phyloP scores from a whole-genome alignment of 2,888 invertebrate genomes.

The Apamea crenata region DNA sequence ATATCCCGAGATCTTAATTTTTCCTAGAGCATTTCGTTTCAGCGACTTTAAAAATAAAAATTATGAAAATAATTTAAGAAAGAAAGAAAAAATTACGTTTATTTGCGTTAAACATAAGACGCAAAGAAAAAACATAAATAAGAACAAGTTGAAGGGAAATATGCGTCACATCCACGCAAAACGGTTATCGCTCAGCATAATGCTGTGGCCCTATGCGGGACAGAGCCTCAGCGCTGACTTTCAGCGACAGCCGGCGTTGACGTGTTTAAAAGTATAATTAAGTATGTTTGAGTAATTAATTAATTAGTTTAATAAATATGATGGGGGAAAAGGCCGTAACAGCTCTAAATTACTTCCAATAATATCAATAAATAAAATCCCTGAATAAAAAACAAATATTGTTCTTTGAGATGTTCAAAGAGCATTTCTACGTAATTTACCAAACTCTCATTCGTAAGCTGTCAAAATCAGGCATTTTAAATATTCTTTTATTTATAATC shows the following conservation, averaged over 20 bases:
- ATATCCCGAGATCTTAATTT: constrained; percentile 17
- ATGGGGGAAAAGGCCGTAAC: not conserved
- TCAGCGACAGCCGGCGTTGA: not conserved
- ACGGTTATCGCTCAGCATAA: not conserved
- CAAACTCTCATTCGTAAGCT: constrained; percentile 57
- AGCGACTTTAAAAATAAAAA: too few species aligned
- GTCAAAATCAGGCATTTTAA: constrained; percentile 58
- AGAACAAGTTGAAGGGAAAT: not conserved
- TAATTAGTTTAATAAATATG: not conserved
- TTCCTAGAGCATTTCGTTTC: not conserved
- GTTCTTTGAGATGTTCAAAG: constrained; percentile 35
- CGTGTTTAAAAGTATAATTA: too few species aligned
- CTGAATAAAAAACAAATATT: not conserved
- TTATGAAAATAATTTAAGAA: not conserved
- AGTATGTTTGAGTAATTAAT: not conserved
- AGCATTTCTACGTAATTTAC: constrained; percentile 39
- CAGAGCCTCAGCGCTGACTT: not conserved
- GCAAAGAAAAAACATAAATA: too few species aligned
- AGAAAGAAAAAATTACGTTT: not conserved
- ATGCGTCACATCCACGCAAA: not conserved
- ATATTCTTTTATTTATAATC: not conserved
- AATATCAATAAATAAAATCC: not conserved
- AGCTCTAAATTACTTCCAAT: not conserved
- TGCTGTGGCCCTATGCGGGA: not conserved
- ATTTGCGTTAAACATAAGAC: not conserved